Conservation (phyloP, 2,888 invertebrate species). For the Sesia bembeciformis region DNA sequence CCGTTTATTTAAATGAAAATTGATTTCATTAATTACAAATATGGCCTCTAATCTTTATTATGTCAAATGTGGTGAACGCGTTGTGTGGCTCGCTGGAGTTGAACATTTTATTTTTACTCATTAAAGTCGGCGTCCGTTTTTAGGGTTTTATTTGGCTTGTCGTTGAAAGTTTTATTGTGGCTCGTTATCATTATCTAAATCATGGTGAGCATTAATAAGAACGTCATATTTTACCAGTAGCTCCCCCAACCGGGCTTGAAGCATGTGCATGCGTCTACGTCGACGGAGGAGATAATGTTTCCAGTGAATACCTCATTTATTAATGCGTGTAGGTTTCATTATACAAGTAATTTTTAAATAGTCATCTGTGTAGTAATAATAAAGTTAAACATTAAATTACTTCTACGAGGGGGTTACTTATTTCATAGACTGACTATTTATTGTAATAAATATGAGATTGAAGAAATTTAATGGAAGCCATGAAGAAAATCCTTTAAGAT, state of each 20-base stretch:
- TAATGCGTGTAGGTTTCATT: neutral
- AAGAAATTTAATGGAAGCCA: too few species aligned
- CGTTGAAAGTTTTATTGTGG: conserved; percentile 42
- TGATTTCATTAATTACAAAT: conserved; percentile 65
- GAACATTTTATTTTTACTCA: conserved; percentile 27
- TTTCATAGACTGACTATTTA: too few species aligned
- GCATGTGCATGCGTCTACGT: conserved; percentile 3
- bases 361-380: neutral
- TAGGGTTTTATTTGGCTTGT: conserved; percentile 37
- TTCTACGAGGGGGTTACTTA: too few species aligned
- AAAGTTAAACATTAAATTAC: neutral
- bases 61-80: conserved; percentile 30
- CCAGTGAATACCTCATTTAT: neutral
- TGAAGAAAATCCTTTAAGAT: too few species aligned
- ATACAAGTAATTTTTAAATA: neutral
- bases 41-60: conserved; percentile 53
- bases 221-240: conserved; percentile 41
- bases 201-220: conserved; percentile 49
- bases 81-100: conserved; percentile 25
- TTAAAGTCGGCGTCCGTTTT: conserved; percentile 23
- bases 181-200: conserved; percentile 59
- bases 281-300: neutral
- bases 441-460: too few species aligned
- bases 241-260: conserved; percentile 24
- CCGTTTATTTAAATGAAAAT: conserved; percentile 43